Evolutionary conservation across 2,797 vertebrate genomes (phyloP).

Genomic region (Phalanger gymnotis): DNA sequence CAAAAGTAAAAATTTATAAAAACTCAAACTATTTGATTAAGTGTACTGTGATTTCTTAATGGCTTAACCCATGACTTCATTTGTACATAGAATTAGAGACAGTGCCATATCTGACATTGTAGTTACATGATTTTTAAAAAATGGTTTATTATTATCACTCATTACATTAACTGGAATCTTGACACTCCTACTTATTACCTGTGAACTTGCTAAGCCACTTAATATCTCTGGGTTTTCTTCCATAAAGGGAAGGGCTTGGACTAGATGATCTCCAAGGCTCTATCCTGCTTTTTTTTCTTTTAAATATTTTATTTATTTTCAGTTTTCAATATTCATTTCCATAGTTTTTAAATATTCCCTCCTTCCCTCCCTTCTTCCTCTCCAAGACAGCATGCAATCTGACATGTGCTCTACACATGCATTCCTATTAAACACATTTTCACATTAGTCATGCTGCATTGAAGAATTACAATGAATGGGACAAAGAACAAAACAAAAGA

Average conservation of each 20-base stretch:
- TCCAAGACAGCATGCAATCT: no score
- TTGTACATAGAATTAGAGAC: background rate
- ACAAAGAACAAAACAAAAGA: no score
- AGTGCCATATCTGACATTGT: background rate
- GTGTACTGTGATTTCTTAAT: constrained; percentile 36
- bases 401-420: no score
- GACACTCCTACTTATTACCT: background rate
- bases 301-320: no score
- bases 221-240: background rate
- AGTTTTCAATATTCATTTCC: no score
- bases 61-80: background rate
- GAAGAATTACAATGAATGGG: no score
- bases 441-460: no score
- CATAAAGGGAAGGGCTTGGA: background rate
- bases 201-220: background rate
- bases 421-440: no score
- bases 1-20: constrained; percentile 15
- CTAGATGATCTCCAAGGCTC: background rate
- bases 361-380: no score
- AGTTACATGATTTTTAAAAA: background rate
- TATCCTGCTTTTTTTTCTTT: no score
- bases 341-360: no score
- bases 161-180: background rate
- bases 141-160: background rate
- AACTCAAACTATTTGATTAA: background rate